Evolutionary conservation across 2,888 invertebrate species (phyloP).

Genomic region (Poecilobothrus nobilitatus): DNA sequence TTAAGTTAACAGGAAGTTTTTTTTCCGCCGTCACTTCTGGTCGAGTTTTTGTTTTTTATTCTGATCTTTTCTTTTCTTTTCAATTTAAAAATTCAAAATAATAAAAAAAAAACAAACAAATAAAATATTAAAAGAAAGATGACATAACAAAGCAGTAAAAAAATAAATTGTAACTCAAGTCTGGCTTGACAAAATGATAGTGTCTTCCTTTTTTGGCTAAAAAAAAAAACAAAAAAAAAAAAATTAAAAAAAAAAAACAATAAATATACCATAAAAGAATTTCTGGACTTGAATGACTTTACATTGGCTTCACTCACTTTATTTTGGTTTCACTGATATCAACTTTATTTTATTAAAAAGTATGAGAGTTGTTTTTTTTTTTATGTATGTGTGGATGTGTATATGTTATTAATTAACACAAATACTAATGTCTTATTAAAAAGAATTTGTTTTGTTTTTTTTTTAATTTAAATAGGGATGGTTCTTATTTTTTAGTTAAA

Average conservation of each 20-base stretch:
- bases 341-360: no score
- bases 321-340: background rate
- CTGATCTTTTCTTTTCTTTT: no score
- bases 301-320: background rate
- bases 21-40: conserved; percentile 1
- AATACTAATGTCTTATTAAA: no score
- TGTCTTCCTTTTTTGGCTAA: background rate
- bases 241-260: background rate
- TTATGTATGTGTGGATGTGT: no score
- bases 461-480: no score
- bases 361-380: no score
- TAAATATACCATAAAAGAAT: background rate
- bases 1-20: background rate
- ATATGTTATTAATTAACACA: no score
- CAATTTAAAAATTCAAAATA: no score
- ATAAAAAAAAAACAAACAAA: no score
- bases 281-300: background rate
- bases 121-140: background rate
- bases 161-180: background rate
- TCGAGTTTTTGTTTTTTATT: background rate
- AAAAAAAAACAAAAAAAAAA: background rate
- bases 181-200: conserved; percentile 1
- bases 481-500: no score
- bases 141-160: background rate
- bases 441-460: no score